These are phyloP conservation scores for Temnothorax ravouxi DNA, from an alignment of 2,888 invertebrate genomes.

Conservation along the genomic window DNA sequence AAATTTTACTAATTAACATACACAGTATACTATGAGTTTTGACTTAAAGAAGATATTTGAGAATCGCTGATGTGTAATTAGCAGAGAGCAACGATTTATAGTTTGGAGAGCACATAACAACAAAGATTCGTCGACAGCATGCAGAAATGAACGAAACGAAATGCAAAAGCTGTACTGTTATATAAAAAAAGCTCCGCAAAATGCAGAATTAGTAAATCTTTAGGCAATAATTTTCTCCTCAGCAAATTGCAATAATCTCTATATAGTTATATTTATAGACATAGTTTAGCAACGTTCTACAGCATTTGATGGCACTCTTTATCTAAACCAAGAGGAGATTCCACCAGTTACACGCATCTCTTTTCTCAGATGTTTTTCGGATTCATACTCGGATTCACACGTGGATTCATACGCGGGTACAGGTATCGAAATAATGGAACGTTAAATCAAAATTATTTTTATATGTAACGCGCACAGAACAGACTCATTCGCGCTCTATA, in stretches of 20 bases:
- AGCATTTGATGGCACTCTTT: background rate
- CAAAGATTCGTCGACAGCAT: background rate
- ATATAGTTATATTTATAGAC: background rate
- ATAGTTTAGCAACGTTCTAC: background rate
- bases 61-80: background rate
- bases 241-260: background rate
- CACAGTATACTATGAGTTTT: too few species aligned
- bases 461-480: background rate
- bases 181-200: background rate
- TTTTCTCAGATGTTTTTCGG: background rate
- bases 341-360: background rate
- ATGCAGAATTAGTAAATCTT: background rate
- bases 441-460: background rate
- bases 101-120: background rate
- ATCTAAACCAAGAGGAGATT: background rate
- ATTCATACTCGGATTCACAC: background rate
- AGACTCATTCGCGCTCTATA: slow-evolving; percentile 12
- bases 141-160: background rate
- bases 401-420: background rate
- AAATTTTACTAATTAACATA: background rate
- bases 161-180: background rate
- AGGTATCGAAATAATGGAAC: background rate
- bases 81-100: background rate
- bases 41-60: too few species aligned
- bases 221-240: background rate